phyloP scores from a whole-genome alignment of 2,888 invertebrate species.

The Drosophila pseudotakahashii region DNA sequence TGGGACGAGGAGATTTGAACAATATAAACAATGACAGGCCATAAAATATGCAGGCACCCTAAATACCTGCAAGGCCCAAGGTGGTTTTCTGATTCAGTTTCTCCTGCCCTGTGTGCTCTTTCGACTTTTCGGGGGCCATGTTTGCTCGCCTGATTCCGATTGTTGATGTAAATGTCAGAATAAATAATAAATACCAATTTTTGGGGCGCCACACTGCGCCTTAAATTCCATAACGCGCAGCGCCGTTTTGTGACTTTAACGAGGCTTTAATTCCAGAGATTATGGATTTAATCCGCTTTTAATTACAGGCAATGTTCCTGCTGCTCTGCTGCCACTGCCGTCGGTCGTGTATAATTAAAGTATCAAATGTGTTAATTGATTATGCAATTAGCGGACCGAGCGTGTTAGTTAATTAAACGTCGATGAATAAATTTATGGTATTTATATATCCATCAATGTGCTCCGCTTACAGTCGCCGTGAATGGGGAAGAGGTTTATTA shows the following conservation, averaged over 20 bases:
- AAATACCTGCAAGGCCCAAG: constrained; percentile 47
- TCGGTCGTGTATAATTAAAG: constrained; percentile 57
- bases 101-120: neutral
- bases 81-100: constrained; percentile 13
- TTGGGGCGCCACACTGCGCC: constrained; percentile 14
- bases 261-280: constrained; percentile 62
- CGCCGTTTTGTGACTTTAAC: constrained; percentile 45
- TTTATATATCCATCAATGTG: constrained; percentile 37
- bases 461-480: neutral
- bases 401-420: constrained; percentile 45
- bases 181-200: constrained; percentile 74
- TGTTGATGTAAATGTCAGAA: constrained; percentile 75
- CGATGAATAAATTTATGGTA: constrained; percentile 35
- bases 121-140: constrained; percentile 10
- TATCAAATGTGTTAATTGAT: constrained; percentile 62
- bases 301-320: constrained; percentile 45
- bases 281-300: constrained; percentile 62
- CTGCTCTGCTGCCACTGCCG: constrained; percentile 15
- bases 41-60: constrained; percentile 71
- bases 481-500: constrained; percentile 14
- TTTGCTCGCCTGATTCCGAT: constrained; percentile 56
- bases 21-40: constrained; percentile 66
- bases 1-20: constrained; percentile 29
- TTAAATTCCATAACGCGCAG: constrained; percentile 12
- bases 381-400: constrained; percentile 54